A percentile compares a stretch with the other conserved stretches of the same genome.
Evolutionary conservation across 1,140 invertebrate genomes (phyloP).

Genomic region (Papilio dardanus): DNA sequence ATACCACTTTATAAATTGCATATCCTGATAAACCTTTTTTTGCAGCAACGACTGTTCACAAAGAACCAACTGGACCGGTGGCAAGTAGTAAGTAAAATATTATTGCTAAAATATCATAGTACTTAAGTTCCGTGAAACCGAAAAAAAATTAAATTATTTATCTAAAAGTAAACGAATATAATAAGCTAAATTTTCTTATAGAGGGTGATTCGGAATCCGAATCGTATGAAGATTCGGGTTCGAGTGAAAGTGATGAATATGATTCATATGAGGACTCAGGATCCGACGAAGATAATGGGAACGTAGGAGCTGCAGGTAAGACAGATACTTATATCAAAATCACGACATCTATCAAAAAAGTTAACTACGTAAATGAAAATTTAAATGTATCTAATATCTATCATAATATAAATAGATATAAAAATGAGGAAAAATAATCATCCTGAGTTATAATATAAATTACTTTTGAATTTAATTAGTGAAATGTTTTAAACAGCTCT

Average conservation of each 20-base stretch:
- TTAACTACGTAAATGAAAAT: too few species aligned
- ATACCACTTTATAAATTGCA: too few species aligned
- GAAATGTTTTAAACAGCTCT: not conserved
- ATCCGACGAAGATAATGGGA: not conserved
- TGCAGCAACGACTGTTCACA: not conserved
- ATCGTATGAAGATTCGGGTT: slow-evolving; percentile 13
- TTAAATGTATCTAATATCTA: too few species aligned
- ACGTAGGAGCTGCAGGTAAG: not conserved
- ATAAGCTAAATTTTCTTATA: not conserved
- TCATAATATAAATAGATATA: too few species aligned
- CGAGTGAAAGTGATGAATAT: slow-evolving; percentile 22
- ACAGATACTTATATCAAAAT: not conserved
- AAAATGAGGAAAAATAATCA: too few species aligned
- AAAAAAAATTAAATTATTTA: too few species aligned
- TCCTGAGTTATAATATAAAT: too few species aligned
- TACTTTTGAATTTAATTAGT: not conserved
- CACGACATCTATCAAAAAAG: not conserved
- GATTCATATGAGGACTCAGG: slow-evolving; percentile 16
- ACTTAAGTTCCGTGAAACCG: too few species aligned
- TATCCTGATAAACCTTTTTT: too few species aligned
- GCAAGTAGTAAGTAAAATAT: not conserved
- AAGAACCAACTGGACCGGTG: not conserved
- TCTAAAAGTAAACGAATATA: too few species aligned
- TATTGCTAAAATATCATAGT: not conserved
- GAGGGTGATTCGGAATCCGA: slow-evolving; percentile 19